Evolutionary conservation across 2,113 vertebrate genomes (phyloP).

Genomic region (Cromileptes altivelis): DNA sequence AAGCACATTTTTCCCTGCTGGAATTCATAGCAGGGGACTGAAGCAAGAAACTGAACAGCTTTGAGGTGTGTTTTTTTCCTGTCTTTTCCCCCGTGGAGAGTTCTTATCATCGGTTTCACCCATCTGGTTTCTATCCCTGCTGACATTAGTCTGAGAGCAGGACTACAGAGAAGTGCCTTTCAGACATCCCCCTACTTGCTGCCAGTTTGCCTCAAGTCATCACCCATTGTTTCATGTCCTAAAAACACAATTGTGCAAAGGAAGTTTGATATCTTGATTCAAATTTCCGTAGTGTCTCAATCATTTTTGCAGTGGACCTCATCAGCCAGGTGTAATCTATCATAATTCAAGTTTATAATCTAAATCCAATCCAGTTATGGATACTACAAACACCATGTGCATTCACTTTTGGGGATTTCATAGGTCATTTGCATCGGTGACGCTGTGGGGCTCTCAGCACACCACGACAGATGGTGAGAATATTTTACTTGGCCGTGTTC

Average conservation of each 20-base stretch:
- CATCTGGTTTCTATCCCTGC: slow-evolving; percentile 74
- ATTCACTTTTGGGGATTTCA: neutral
- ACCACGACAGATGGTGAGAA: slow-evolving; percentile 51
- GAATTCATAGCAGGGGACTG: slow-evolving; percentile 32
- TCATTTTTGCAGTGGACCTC: neutral
- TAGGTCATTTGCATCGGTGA: slow-evolving; percentile 33
- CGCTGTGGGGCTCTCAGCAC: slow-evolving; percentile 17
- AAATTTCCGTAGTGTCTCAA: neutral
- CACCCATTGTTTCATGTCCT: slow-evolving; percentile 12
- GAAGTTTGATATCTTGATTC: neutral
- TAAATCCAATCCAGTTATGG: neutral
- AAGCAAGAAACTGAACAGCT: slow-evolving; percentile 44
- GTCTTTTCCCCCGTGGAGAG: slow-evolving; percentile 29
- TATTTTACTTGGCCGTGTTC: slow-evolving; percentile 52
- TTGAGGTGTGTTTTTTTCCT: slow-evolving; percentile 40
- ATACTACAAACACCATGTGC: neutral
- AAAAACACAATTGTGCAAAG: neutral
- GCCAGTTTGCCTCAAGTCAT: slow-evolving; percentile 20
- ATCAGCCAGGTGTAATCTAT: neutral
- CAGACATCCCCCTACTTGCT: slow-evolving; percentile 13
- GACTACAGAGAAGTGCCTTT: slow-evolving; percentile 25
- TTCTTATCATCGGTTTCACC: slow-evolving; percentile 68
- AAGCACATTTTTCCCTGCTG: slow-evolving; percentile 3
- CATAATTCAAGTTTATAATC: no score
- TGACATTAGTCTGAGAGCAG: slow-evolving; percentile 58